Conservation (phyloP, 2,888 invertebrate species). For the Papilio protenor region DNA sequence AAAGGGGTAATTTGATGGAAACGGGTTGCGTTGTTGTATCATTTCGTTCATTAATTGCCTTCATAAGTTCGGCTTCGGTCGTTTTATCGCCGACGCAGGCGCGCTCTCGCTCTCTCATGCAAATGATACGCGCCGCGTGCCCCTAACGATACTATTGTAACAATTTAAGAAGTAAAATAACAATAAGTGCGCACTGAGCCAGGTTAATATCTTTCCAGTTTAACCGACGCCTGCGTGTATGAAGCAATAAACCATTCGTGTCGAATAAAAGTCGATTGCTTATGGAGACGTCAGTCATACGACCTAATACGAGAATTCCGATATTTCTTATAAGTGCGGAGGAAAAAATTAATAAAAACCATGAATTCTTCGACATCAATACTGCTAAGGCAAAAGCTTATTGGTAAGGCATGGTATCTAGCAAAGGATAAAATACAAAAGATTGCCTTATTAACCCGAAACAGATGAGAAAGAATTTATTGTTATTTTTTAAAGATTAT, state of each 20-base stretch:
- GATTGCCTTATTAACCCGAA: background rate
- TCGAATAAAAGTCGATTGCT: slow-evolving; percentile 40
- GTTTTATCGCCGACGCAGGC: slow-evolving; percentile 75
- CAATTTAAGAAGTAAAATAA: slow-evolving; percentile 83
- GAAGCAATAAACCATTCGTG: slow-evolving; percentile 42
- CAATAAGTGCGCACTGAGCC: slow-evolving; percentile 66
- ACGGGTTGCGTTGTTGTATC: slow-evolving; percentile 66
- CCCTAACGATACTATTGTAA: slow-evolving; percentile 76
- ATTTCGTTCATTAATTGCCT: slow-evolving; percentile 79
- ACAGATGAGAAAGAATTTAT: background rate
- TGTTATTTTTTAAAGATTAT: background rate
- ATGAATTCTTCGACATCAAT: slow-evolving; percentile 24
- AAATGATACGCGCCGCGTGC: slow-evolving; percentile 78
- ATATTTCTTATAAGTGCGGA: slow-evolving; percentile 5
- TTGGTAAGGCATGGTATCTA: background rate
- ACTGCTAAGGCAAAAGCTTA: slow-evolving; percentile 13
- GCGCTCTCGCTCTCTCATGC: slow-evolving; percentile 71
- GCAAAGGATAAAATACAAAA: background rate
- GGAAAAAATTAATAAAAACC: slow-evolving; percentile 18
- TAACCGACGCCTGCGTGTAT: slow-evolving; percentile 39
- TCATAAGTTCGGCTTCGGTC: slow-evolving; percentile 73
- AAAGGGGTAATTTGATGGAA: slow-evolving; percentile 62
- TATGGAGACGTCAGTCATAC: slow-evolving; percentile 40
- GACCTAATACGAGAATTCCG: slow-evolving; percentile 26
- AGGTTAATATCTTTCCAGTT: slow-evolving; percentile 46